Evolutionary conservation across 2,797 vertebrate genomes (phyloP).

Genomic region (Pempheris klunzingeri): DNA sequence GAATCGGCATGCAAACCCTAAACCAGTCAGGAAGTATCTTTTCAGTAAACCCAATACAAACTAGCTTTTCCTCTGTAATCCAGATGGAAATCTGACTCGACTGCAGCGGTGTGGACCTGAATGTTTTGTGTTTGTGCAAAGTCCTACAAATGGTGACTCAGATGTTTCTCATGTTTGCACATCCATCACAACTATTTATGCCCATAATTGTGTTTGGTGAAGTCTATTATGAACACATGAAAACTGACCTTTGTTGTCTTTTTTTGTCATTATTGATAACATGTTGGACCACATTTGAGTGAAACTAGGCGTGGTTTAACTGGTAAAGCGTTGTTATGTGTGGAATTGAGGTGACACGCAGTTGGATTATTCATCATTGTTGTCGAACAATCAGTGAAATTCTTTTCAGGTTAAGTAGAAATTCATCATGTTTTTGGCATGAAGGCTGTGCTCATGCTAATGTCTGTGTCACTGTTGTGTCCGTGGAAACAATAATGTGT

Average conservation of each 20-base stretch:
- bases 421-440: neutral
- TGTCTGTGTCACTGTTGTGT: neutral
- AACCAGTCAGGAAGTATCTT: neutral
- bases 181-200: neutral
- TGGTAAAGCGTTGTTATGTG: neutral
- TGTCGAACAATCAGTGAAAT: neutral
- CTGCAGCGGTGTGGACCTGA: neutral
- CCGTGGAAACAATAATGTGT: neutral
- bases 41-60: no score
- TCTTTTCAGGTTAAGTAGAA: neutral
- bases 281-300: neutral
- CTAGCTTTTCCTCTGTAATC: no score
- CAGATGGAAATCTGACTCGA: neutral
- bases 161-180: neutral
- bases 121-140: neutral
- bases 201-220: neutral
- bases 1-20: neutral
- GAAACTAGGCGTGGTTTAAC: slow-evolving; percentile 8
- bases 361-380: neutral
- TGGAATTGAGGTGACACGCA: neutral
- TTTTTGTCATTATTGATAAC: neutral
- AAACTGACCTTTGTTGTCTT: neutral
- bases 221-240: no score
- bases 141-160: neutral
- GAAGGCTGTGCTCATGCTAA: neutral